phyloP scores from a whole-genome alignment of 2,113 vertebrate genomes.

The Lepisosteus osseus region DNA sequence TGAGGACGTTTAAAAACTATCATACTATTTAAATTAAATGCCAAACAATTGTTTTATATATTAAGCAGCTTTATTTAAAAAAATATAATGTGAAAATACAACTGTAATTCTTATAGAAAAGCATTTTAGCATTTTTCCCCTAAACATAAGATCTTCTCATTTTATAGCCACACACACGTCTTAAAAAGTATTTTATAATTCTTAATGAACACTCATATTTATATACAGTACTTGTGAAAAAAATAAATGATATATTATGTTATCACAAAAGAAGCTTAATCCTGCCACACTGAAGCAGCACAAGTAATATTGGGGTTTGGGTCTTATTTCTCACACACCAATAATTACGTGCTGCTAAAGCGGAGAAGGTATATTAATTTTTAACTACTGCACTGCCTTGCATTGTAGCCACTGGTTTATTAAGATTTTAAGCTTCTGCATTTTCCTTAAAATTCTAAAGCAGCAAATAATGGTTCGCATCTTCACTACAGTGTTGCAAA shows the following conservation, averaged over 20 bases:
- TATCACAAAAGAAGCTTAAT: slow-evolving; percentile 49
- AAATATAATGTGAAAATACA: no score
- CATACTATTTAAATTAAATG: no score
- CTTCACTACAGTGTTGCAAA: slow-evolving; percentile 82
- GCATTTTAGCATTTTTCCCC: no score
- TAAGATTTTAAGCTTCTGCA: slow-evolving; percentile 27
- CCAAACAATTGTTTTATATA: no score
- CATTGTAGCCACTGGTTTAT: no score
- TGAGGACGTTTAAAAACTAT: no score
- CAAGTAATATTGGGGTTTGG: slow-evolving; percentile 97
- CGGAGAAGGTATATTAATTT: slow-evolving; percentile 70
- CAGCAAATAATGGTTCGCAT: slow-evolving; percentile 98
- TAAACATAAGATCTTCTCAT: no score
- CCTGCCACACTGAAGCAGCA: slow-evolving; percentile 97
- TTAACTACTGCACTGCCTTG: not conserved
- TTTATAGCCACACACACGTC: not conserved
- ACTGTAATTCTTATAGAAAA: no score
- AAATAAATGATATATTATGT: slow-evolving; percentile 22
- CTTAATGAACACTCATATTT: not conserved
- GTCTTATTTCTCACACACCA: slow-evolving; percentile 83
- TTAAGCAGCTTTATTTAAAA: no score
- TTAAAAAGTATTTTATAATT: not conserved
- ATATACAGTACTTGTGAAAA: not conserved
- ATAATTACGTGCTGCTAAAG: slow-evolving; percentile 99
- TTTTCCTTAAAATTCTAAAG: slow-evolving; percentile 91